Evolutionary conservation across 2,888 invertebrate species (phyloP).

Genomic region (Anticlea derivata): DNA sequence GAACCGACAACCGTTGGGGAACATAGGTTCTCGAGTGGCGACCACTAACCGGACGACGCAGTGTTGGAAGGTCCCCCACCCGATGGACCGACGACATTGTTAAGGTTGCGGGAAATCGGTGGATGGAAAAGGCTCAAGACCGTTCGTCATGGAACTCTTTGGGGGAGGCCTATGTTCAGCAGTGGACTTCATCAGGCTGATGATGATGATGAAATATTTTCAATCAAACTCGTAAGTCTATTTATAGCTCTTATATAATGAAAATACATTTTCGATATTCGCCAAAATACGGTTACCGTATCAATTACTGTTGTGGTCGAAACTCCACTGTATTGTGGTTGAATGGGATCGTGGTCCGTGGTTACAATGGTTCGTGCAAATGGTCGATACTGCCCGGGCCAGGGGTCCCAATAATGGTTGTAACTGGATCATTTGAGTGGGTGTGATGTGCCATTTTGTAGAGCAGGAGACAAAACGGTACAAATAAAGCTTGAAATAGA

Average conservation of each 20-base stretch:
- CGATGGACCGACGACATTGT: too few species aligned
- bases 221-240: neutral
- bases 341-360: neutral
- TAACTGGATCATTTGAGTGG: constrained; percentile 12
- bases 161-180: too few species aligned
- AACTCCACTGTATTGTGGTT: neutral
- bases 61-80: too few species aligned
- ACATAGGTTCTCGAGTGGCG: too few species aligned
- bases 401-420: constrained; percentile 5
- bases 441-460: constrained; percentile 9
- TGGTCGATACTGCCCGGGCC: neutral
- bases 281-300: neutral
- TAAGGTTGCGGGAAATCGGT: too few species aligned
- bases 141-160: too few species aligned
- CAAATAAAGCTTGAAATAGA: too few species aligned
- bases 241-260: neutral
- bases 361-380: neutral
- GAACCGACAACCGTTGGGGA: too few species aligned
- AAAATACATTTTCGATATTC: constrained; percentile 19
- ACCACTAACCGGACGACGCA: too few species aligned
- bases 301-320: constrained; percentile 9
- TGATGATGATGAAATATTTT: too few species aligned
- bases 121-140: too few species aligned
- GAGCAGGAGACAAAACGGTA: constrained; percentile 5
- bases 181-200: too few species aligned